Conservation (phyloP, 2,797 vertebrate species). For the Halcyon smyrnensis region DNA sequence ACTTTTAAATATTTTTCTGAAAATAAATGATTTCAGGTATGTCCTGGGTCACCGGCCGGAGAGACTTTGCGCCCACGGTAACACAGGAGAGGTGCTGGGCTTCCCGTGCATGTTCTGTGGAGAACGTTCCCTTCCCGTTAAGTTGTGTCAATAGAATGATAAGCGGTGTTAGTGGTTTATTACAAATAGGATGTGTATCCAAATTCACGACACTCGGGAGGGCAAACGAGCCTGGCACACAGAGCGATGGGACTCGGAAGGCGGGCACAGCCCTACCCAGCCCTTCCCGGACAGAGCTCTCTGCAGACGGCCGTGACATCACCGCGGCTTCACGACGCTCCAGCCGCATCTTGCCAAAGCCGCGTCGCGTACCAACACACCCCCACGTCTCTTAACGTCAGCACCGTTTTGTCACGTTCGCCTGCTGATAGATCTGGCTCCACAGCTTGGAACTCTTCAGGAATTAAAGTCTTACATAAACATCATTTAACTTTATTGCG, state of each 20-base stretch:
- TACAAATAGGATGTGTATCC: accelerated
- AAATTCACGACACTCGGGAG: accelerated
- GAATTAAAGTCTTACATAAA: slow-evolving; percentile 51
- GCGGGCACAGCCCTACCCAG: not conserved
- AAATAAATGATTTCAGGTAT: not conserved
- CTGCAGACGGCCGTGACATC: not conserved
- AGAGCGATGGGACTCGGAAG: accelerated
- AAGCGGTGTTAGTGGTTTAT: accelerated
- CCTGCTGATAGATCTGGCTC: not conserved
- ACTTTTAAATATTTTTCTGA: not conserved
- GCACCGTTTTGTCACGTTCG: not conserved
- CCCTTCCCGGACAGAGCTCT: not conserved
- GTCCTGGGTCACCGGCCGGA: not conserved
- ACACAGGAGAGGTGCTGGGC: not conserved
- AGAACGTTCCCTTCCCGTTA: not conserved
- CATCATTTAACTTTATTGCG: slow-evolving; percentile 20
- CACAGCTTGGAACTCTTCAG: slow-evolving; percentile 22
- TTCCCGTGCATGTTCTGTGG: accelerated
- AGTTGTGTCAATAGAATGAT: accelerated
- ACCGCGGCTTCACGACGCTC: not conserved
- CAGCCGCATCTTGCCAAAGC: not conserved
- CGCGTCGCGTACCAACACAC: not conserved
- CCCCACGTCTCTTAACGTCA: accelerated
- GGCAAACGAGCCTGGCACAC: accelerated
- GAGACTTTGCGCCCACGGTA: not conserved